A percentile compares a stretch with the other conserved stretches of the same genome.
phyloP scores from a whole-genome alignment of 2,113 vertebrate species.

The Telmatochromis bifrenatus region DNA sequence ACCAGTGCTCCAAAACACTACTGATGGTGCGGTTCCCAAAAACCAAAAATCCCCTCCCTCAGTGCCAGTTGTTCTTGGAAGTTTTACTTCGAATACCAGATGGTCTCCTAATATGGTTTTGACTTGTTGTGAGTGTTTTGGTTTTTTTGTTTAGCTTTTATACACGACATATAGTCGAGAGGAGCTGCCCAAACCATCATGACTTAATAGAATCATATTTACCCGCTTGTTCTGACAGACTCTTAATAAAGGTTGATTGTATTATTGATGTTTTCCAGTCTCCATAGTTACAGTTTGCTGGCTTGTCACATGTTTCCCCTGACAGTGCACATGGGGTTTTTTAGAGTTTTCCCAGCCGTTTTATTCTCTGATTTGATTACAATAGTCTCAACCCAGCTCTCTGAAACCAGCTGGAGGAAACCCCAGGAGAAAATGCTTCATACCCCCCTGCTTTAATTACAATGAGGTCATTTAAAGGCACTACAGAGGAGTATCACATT shows the following conservation, averaged over 20 bases:
- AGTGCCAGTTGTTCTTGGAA: conserved; percentile 43
- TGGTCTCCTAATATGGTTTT: conserved; percentile 39
- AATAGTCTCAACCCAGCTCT: not conserved
- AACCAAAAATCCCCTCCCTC: not conserved
- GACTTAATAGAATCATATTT: not conserved
- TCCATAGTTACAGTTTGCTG: conserved; percentile 27
- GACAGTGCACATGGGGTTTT: not conserved
- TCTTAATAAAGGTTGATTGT: not conserved
- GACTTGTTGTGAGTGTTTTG: not conserved
- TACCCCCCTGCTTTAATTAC: not conserved
- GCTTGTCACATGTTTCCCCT: conserved; percentile 9
- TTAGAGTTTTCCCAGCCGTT: not conserved
- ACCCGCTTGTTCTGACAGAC: not conserved
- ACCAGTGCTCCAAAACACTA: conserved; percentile 6
- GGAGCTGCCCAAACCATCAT: not conserved
- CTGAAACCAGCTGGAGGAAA: not conserved
- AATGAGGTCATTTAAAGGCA: not conserved
- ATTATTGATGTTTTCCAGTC: conserved; percentile 34
- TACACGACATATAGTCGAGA: not conserved
- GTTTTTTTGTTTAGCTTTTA: not conserved
- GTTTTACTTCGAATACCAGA: conserved; percentile 5
- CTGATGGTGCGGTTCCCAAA: conserved; percentile 2
- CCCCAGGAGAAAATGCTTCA: not conserved
- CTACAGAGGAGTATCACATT: not conserved
- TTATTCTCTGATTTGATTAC: not conserved